Conservation (phyloP, 2,888 invertebrate species). For the Apamea sordens region DNA sequence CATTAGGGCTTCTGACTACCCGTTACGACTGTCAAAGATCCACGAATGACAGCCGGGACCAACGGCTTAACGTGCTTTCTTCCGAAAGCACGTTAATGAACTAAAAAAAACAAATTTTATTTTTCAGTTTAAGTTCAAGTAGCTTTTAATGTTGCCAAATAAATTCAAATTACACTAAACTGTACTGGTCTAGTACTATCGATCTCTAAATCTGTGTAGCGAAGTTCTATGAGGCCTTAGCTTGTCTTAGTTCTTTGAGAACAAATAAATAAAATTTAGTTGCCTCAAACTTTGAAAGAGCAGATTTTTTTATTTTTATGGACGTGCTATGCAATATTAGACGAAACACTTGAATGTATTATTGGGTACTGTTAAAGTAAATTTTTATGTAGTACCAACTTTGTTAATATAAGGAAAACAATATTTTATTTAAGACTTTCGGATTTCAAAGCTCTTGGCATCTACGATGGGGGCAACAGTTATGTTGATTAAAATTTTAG, state of each 20-base stretch:
- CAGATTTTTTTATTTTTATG: conserved; percentile 53
- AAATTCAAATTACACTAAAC: conserved; percentile 66
- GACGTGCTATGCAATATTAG: conserved; percentile 29
- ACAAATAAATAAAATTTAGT: conserved; percentile 62
- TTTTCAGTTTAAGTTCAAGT: not conserved
- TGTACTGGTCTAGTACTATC: conserved; percentile 56
- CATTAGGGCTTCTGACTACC: no score
- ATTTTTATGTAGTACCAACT: not conserved
- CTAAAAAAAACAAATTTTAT: not conserved
- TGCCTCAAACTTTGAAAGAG: conserved; percentile 44
- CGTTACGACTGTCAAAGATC: no score
- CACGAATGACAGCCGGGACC: no score
- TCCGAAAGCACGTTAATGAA: not conserved
- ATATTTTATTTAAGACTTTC: no score
- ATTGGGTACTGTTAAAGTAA: conserved; percentile 1
- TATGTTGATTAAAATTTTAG: not conserved
- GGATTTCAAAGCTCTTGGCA: not conserved
- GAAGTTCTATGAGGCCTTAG: conserved; percentile 45
- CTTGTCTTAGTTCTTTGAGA: conserved; percentile 56
- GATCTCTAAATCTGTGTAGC: conserved; percentile 55
- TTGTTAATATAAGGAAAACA: not conserved
- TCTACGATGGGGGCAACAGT: not conserved
- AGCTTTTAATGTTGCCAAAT: conserved; percentile 15
- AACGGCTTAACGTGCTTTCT: no score
- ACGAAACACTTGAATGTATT: conserved; percentile 14